Conservation (phyloP, 2,888 invertebrate genomes). For the Abrostola triplasia region DNA sequence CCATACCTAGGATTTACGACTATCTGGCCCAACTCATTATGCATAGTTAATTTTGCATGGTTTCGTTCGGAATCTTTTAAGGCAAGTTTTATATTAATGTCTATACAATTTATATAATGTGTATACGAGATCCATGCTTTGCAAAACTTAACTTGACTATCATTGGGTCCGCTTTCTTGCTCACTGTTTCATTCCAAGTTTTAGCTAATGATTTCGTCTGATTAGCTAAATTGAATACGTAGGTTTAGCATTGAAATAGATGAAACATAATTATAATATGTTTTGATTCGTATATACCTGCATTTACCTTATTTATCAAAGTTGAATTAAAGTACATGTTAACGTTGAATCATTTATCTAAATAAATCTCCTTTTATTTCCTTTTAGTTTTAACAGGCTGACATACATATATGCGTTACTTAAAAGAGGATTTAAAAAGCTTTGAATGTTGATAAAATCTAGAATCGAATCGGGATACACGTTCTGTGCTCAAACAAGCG, state of each 20-base stretch:
- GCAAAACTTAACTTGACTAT: conserved; percentile 38
- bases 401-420: conserved; percentile 46
- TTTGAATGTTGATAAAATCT: conserved; percentile 60
- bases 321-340: not conserved
- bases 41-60: conserved; percentile 69
- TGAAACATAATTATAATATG: not conserved
- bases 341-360: not conserved
- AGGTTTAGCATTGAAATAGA: conserved; percentile 2
- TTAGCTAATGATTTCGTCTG: conserved; percentile 15
- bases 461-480: conserved; percentile 55
- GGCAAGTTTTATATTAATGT: conserved; percentile 52
- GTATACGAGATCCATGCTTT: conserved; percentile 43
- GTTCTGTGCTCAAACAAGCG: conserved; percentile 65
- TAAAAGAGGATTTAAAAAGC: conserved; percentile 50
- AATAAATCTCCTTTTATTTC: conserved; percentile 8
- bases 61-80: conserved; percentile 61
- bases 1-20: conserved; percentile 63
- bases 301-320: not conserved
- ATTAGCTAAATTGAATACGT: conserved; percentile 27
- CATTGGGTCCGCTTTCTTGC: conserved; percentile 18
- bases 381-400: conserved; percentile 25
- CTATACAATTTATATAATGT: too few species aligned
- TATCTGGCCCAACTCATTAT: conserved; percentile 67
- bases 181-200: conserved; percentile 17
- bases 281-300: not conserved